A percentile compares a stretch with the other conserved stretches of the same genome.
Evolutionary conservation across 1,140 invertebrate genomes (phyloP).

Genomic region (Drosophila pseudoananassae): DNA sequence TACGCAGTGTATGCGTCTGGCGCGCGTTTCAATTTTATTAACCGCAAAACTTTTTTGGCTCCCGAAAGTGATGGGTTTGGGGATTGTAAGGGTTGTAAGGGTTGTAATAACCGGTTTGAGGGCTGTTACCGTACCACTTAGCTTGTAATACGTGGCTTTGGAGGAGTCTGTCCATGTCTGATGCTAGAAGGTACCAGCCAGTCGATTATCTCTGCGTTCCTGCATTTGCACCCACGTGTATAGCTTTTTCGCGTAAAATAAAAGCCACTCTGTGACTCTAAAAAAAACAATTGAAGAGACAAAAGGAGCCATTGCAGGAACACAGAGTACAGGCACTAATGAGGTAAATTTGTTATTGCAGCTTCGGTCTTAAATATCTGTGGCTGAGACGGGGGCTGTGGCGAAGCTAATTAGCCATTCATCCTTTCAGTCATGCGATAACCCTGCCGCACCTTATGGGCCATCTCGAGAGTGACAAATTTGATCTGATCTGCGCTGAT

Average conservation of each 20-base stretch:
- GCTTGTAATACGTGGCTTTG: not conserved
- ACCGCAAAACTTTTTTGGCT: constrained; percentile 58
- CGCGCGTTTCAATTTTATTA: constrained; percentile 60
- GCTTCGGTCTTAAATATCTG: constrained; percentile 6
- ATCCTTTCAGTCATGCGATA: not conserved
- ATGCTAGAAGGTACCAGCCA: not conserved
- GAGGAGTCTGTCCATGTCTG: too few species aligned
- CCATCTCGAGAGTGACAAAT: constrained; percentile 27
- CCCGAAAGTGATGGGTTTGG: not conserved
- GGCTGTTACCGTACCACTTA: not conserved
- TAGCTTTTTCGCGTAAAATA: not conserved
- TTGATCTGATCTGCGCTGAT: constrained; percentile 28
- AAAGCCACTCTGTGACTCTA: not conserved
- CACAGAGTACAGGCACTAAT: constrained; percentile 43
- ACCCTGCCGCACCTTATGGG: not conserved
- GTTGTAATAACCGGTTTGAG: not conserved
- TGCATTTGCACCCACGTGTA: not conserved
- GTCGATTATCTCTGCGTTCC: not conserved
- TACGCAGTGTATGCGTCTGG: constrained; percentile 28
- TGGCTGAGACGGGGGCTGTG: not conserved
- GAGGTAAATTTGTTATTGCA: constrained; percentile 29
- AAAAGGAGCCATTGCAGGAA: constrained; percentile 18
- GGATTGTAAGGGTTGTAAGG: too few species aligned
- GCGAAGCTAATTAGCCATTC: constrained; percentile 55
- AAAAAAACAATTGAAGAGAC: constrained; percentile 32